phyloP scores from a whole-genome alignment of 2,113 vertebrate genomes.

The Plotosus lineatus region DNA sequence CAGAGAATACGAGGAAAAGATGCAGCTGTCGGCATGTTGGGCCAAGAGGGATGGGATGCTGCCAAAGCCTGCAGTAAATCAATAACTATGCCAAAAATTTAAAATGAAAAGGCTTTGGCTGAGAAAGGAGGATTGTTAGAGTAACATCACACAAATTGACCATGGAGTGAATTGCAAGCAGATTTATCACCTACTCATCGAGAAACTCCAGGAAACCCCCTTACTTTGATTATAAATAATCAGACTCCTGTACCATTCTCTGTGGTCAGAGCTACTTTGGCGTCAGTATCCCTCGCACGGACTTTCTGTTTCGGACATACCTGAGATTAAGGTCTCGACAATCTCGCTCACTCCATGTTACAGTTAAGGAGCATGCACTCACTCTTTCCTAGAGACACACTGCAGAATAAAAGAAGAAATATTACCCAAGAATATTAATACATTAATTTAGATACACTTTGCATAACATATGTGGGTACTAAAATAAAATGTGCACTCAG shows the following conservation, averaged over 20 bases:
- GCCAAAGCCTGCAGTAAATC: constrained; percentile 37
- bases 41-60: constrained; percentile 5
- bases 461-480: neutral
- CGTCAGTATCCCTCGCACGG: neutral
- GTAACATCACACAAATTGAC: constrained; percentile 34
- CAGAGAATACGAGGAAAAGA: constrained; percentile 12
- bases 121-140: neutral
- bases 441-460: neutral
- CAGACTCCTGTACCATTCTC: constrained; percentile 1
- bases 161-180: neutral
- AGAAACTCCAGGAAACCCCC: constrained; percentile 7
- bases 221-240: constrained; percentile 16
- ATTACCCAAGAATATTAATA: neutral
- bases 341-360: neutral
- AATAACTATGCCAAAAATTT: constrained; percentile 36
- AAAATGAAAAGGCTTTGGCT: constrained; percentile 14
- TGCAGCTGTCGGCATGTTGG: constrained; percentile 41
- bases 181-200: constrained; percentile 20
- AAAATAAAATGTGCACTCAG: neutral
- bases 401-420: neutral
- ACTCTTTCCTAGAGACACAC: neutral
- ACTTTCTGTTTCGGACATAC: neutral
- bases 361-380: neutral
- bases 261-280: neutral
- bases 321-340: neutral